phyloP scores from a whole-genome alignment of 2,113 vertebrate species.

The Azemiops feae region DNA sequence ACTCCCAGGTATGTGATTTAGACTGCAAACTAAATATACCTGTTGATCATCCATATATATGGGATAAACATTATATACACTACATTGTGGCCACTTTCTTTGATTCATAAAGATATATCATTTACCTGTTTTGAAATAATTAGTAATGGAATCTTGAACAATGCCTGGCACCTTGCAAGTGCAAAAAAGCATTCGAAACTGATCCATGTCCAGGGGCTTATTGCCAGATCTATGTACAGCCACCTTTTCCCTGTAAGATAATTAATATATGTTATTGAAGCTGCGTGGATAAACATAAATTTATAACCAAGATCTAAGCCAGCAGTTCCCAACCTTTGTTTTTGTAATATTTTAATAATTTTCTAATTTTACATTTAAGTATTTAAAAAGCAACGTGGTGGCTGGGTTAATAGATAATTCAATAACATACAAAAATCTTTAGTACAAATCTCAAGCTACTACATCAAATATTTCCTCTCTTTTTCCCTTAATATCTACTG shows the following conservation, averaged over 20 bases:
- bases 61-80: background rate
- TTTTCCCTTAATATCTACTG: too few relatives aligned
- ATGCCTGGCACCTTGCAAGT: conserved; percentile 92
- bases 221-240: conserved; percentile 77
- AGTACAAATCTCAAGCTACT: too few relatives aligned
- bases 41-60: background rate
- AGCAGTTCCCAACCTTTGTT: too few relatives aligned
- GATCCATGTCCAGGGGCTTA: conserved; percentile 86
- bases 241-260: conserved; percentile 80
- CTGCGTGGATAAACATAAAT: background rate
- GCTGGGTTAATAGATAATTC: too few relatives aligned
- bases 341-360: too few relatives aligned
- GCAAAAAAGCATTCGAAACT: conserved; percentile 89
- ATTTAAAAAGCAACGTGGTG: too few relatives aligned
- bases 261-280: background rate
- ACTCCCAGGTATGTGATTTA: background rate
- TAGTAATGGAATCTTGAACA: conserved; percentile 79
- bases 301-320: background rate
- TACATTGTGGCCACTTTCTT: background rate
- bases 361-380: too few relatives aligned
- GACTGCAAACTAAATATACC: background rate
- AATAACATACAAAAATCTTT: too few relatives aligned
- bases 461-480: too few relatives aligned
- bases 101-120: conserved; percentile 8
- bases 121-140: conserved; percentile 90